phyloP scores from a whole-genome alignment of 2,888 invertebrate species.

The Lasioglossum pauxillum region DNA sequence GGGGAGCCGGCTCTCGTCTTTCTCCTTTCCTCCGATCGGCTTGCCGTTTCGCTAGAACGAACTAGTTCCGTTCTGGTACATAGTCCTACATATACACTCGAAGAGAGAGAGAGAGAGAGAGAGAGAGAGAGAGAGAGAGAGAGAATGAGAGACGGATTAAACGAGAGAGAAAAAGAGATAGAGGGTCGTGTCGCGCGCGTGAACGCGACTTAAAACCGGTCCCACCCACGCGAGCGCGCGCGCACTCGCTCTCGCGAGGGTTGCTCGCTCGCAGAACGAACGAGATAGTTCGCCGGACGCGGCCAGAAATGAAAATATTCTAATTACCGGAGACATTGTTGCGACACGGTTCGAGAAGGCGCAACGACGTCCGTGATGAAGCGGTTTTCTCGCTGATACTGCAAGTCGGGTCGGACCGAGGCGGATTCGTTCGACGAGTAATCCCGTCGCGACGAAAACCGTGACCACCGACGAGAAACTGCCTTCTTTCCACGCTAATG shows the following conservation, averaged over 20 bases:
- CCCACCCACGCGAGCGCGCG: conserved; percentile 68
- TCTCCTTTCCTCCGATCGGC: conserved; percentile 51
- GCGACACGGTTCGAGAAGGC: conserved; percentile 40
- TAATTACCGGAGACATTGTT: conserved; percentile 66
- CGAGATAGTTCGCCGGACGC: conserved; percentile 32
- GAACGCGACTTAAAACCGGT: conserved; percentile 71
- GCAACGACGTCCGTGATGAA: conserved; percentile 15
- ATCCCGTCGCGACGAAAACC: conserved; percentile 10
- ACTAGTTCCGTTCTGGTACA: conserved; percentile 65
- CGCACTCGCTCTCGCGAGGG: conserved; percentile 47
- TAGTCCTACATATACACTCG: conserved; percentile 31
- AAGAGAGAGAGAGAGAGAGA: background rate
- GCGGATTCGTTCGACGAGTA: conserved; percentile 5
- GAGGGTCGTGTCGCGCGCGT: conserved; percentile 55
- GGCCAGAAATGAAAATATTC: conserved; percentile 66
- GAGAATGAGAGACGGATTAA: background rate
- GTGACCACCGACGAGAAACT: conserved; percentile 5
- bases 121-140: background rate
- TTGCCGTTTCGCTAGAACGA: conserved; percentile 55
- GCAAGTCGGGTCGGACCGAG: background rate
- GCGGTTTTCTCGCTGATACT: background rate
- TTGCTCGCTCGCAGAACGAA: conserved; percentile 56
- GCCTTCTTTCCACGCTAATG: background rate
- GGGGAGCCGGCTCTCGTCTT: conserved; percentile 34
- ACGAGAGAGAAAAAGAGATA: background rate